phyloP scores from a whole-genome alignment of 2,797 vertebrate species.

The Catamblyrhynchus diadema region DNA sequence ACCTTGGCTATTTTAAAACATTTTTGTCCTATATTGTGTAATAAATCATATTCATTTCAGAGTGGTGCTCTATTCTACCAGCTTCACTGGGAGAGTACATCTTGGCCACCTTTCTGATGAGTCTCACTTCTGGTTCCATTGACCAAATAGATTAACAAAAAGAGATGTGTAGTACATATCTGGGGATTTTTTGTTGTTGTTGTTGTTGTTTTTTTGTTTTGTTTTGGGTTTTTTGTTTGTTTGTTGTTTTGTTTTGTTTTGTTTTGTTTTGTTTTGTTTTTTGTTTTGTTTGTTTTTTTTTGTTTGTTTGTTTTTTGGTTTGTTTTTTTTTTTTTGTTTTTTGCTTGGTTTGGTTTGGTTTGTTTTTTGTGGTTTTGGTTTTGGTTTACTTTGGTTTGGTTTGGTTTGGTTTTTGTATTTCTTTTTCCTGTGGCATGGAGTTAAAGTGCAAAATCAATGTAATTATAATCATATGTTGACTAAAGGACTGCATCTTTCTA shows the following conservation, averaged over 20 bases:
- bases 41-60: neutral
- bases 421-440: neutral
- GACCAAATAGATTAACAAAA: neutral
- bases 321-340: too few species aligned
- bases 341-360: too few species aligned
- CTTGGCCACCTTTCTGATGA: neutral
- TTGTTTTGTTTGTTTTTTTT: too few species aligned
- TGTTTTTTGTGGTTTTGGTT: too few species aligned
- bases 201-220: neutral
- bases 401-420: neutral
- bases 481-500: neutral
- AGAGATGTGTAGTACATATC: neutral
- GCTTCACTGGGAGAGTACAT: neutral
- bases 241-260: neutral
- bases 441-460: neutral
- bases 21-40: neutral
- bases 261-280: neutral
- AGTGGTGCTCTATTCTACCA: neutral
- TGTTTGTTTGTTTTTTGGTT: too few species aligned
- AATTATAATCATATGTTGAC: neutral
- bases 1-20: neutral
- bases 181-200: neutral
- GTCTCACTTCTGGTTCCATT: neutral
- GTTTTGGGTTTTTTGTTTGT: too few species aligned
- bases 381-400: too few species aligned